Evolutionary conservation across 2,888 invertebrate genomes (phyloP).

Genomic region (Ophioninae sp.): DNA sequence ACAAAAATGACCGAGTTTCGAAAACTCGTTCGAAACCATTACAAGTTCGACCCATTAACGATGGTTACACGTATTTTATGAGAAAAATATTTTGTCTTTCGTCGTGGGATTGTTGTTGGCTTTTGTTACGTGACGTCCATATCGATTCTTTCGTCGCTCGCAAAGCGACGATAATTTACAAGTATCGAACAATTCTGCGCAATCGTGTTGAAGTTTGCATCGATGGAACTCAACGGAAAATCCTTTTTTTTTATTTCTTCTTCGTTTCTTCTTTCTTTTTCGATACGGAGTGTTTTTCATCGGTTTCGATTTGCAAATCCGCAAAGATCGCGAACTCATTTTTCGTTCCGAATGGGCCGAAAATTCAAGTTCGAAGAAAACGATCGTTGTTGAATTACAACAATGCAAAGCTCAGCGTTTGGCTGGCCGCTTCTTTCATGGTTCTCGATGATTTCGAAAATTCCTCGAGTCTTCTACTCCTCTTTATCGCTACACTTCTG

Average conservation of each 20-base stretch:
- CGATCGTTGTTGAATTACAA: neutral
- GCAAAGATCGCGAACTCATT: neutral
- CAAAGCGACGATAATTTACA: constrained; percentile 36
- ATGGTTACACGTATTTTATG: constrained; percentile 19
- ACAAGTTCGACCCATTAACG: constrained; percentile 11
- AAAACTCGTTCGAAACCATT: constrained; percentile 11
- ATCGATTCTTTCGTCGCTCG: neutral
- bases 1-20: constrained; percentile 9
- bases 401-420: neutral
- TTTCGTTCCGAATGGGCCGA: neutral
- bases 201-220: neutral
- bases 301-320: neutral
- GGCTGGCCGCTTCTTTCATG: neutral
- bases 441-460: constrained; percentile 21
- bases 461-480: constrained; percentile 13
- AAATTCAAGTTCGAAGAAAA: neutral
- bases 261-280: neutral
- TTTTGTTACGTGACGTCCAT: neutral
- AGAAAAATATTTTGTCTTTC: constrained; percentile 54
- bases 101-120: neutral
- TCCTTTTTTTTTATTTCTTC: neutral
- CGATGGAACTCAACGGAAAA: neutral
- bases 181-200: constrained; percentile 30
- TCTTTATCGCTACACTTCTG: neutral
- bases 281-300: neutral